A percentile compares a stretch with the other conserved stretches of the same genome.
Evolutionary conservation across 2,888 invertebrate species (phyloP).

Genomic region (Pristionchus arcanus): DNA sequence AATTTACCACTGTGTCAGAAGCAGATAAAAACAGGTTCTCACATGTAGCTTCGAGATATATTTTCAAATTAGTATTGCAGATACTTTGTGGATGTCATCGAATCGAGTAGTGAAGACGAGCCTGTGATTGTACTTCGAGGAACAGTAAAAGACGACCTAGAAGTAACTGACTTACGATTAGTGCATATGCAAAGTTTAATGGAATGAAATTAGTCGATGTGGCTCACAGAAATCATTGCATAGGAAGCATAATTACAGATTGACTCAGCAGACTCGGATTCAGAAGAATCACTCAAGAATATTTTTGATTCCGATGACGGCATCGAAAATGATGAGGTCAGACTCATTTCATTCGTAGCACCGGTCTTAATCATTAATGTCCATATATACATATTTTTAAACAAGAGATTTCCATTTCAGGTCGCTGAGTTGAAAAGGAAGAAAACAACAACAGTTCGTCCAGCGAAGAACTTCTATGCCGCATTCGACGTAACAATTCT

Average conservation of each 20-base stretch:
- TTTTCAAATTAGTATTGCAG: background rate
- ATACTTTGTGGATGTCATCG: background rate
- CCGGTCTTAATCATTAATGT: background rate
- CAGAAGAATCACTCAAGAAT: background rate
- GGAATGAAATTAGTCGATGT: background rate
- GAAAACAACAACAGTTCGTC: too few relatives aligned
- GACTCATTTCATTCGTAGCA: too few relatives aligned
- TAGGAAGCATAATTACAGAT: too few relatives aligned
- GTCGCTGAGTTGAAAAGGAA: too few relatives aligned
- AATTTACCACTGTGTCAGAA: background rate
- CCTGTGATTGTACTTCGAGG: background rate
- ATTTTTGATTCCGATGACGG: background rate
- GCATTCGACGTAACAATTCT: too few relatives aligned
- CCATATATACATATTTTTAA: background rate
- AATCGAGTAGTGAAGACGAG: background rate
- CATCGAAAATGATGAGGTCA: background rate
- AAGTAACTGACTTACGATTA: background rate
- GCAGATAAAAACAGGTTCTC: conserved; percentile 4
- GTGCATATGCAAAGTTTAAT: background rate
- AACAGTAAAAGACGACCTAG: background rate
- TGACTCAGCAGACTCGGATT: background rate
- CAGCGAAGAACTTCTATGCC: too few relatives aligned
- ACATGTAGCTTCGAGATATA: background rate
- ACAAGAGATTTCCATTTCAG: background rate
- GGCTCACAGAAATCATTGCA: background rate